Evolutionary conservation across 2,113 vertebrate genomes (phyloP), one percentile per base, ranked within the genome.

Genomic region (Eudyptes chrysolophus): DNA sequence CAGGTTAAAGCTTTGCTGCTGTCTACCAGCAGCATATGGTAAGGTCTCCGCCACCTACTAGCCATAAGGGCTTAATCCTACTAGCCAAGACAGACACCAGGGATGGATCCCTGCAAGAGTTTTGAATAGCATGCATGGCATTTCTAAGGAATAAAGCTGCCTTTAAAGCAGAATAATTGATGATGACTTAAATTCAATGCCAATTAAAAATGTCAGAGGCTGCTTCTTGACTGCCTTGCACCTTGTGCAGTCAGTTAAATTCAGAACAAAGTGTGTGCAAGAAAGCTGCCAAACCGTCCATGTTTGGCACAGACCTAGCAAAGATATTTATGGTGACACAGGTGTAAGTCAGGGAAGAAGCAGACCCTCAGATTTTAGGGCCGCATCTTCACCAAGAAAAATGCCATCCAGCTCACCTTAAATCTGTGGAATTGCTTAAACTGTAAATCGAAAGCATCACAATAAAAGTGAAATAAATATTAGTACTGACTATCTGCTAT

Each of bases 1-100:
- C 94, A 96, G 84, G 87, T 75, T 87, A 98, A 95, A 96, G 87
- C 94, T 95, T 96, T 94, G 87, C 88, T 95, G 86, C 96, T 97
- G 95, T 97, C 95, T 97, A 97, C 95, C 96, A 97, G 95, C 89
- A 97, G 87, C 94, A 96, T 97, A 97, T 97, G 95, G 97, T 95
- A 95, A 96, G 95, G 94, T 96, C 95, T 96, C 95, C 94, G 84
- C 92, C 91, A 95, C 93, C 94, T 97, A 96, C 96, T 95, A 98
- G 81, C 97, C 94, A 95, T 95, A 94, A 95, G 89, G 85, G 81
- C 80, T 95, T 98, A 96, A 95, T 93, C 93, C 90, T 87, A 74
- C 94, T 77, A 93, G 68, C 93, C 96, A 96, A 98, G 96, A 95
- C 44, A 94, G 94, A 95, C 97, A 95, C 9, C 55, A 92, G 68